Evolutionary conservation across 2,113 vertebrate genomes (phyloP).

Genomic region (Nothocercus nigrocapillus): DNA sequence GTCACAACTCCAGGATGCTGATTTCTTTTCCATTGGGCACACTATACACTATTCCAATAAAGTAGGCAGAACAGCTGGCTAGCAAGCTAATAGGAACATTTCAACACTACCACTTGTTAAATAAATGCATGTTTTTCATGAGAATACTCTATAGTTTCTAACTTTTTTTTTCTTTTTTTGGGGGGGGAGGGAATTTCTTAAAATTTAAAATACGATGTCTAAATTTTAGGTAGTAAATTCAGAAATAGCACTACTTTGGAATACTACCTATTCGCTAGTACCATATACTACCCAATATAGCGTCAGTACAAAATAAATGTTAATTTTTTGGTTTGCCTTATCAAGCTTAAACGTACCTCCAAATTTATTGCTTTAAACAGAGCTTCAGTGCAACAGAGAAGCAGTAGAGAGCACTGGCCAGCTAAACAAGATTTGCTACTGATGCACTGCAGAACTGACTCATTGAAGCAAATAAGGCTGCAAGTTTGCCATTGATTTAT

Average conservation of each 20-base stretch:
- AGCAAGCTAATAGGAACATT: neutral
- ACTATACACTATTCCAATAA: neutral
- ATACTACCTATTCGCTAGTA: neutral
- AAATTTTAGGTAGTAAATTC: neutral
- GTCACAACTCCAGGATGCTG: accelerated
- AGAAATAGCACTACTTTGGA: neutral
- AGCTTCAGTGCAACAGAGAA: neutral
- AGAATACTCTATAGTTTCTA: neutral
- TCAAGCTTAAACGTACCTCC: neutral
- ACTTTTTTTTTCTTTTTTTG: too few relatives aligned
- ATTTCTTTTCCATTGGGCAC: neutral
- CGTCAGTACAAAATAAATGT: neutral
- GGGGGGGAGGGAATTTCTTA: neutral
- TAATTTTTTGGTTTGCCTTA: neutral
- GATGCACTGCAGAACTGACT: neutral
- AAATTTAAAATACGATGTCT: neutral
- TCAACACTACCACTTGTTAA: neutral
- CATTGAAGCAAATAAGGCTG: slow-evolving; percentile 33
- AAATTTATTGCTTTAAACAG: neutral
- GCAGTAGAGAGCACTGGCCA: neutral
- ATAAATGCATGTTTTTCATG: neutral
- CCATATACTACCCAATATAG: neutral
- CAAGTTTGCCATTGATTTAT: slow-evolving; percentile 29
- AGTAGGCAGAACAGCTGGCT: neutral
- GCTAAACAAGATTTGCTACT: neutral